Base-by-base conservation (phyloP, 2,797 vertebrate genomes). In the Pterois miles region DNA sequence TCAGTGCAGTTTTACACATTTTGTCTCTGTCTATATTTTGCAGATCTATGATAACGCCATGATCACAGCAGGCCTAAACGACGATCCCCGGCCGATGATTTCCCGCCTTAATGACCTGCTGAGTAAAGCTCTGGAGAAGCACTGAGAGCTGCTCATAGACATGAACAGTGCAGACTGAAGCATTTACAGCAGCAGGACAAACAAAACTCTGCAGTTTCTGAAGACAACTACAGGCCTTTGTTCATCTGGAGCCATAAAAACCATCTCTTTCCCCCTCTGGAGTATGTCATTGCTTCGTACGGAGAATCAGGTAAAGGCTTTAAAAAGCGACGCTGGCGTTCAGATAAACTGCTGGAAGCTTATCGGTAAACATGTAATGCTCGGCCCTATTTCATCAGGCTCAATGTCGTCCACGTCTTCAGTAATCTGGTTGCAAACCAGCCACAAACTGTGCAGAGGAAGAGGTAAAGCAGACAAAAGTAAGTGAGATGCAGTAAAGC, bases 41-140 rank as follows among this genome's bases (percentile, higher is more conserved):
- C 94, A 99, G 98, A 97, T 99, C 85, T 98, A 98, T 7, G 97
- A 99, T 90, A 99, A 99, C 2, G 97, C 97, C 82, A 99, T 99
- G 98, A 99, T 99, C 64, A 83, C 97, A 12, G 98, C 98, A 0
- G 98, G 98, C 5, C 94, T 99, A 13, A 97, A 97, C 1, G 97
- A 99, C 0, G 98, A 99, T 68, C 97, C 98, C 63, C 93, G 98
- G 4, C 96, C 97, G 0, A 99, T 99, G 97, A 96, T 99, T 70
- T 92, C 85, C 36, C 96, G 96, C 38, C 94, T 99, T 54, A 99
- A 96, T 0, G 93, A 97, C 5, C 96, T 99, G 58, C 95, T 99
- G 52, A 94, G 95, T 36, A 97, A 93, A 93, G 97, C 96, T 48
- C 88, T 99, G 88, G 96, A 97, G 87, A 96, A 95, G 77, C 95